These are phyloP conservation scores for Magallana nippona DNA, from an alignment of 2,888 invertebrate species.

Conservation along the genomic window DNA sequence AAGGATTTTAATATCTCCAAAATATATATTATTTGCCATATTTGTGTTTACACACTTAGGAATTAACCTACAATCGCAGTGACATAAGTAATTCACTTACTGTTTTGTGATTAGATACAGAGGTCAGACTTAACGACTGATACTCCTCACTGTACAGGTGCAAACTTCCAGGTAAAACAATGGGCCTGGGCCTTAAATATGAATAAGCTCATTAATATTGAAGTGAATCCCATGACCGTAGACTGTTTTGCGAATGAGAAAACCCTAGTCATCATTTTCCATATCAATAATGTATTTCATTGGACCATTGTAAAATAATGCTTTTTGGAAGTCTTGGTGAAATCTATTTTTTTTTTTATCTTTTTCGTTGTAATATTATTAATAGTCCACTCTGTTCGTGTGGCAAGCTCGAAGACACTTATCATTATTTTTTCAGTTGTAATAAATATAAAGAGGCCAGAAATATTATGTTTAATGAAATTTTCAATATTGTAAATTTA, in stretches of 20 bases:
- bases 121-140: neutral
- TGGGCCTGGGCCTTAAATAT: neutral
- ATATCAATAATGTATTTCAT: neutral
- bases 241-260: neutral
- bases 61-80: too few relatives aligned
- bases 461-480: too few relatives aligned
- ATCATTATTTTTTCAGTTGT: too few relatives aligned
- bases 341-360: too few relatives aligned
- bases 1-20: neutral
- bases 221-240: neutral
- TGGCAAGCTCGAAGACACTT: too few relatives aligned
- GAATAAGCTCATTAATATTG: neutral
- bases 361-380: too few relatives aligned
- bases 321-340: neutral
- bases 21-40: neutral
- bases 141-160: neutral
- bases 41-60: neutral
- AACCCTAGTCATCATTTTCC: neutral
- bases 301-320: neutral
- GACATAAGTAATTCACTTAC: neutral
- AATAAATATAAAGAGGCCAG: too few relatives aligned
- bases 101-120: neutral
- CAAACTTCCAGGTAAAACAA: slow-evolving; percentile 6
- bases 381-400: too few relatives aligned
- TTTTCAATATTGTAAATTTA: too few relatives aligned